Evolutionary conservation across 1,140 invertebrate genomes (phyloP).

Genomic region (Drosophila kikkawai): DNA sequence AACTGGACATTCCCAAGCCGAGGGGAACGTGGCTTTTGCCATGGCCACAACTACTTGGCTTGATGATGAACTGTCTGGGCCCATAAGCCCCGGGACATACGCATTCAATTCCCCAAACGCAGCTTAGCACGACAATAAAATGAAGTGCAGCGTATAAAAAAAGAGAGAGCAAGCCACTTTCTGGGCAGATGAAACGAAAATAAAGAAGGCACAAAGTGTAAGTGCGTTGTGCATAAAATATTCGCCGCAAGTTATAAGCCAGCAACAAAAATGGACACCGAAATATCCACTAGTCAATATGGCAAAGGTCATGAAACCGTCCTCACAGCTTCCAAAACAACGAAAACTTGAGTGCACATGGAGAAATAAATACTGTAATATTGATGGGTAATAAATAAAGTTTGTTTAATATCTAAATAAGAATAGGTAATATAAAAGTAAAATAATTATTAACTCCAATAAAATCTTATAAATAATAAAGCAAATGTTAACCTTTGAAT

Average conservation of each 20-base stretch:
- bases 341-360: constrained; percentile 16
- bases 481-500: background rate
- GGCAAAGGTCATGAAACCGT: constrained; percentile 64
- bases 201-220: constrained; percentile 45
- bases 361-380: background rate
- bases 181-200: constrained; percentile 35
- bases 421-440: no score
- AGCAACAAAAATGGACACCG: constrained; percentile 68
- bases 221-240: constrained; percentile 77
- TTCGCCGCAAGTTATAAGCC: constrained; percentile 74
- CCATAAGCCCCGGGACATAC: constrained; percentile 68
- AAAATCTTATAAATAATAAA: background rate
- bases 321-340: constrained; percentile 15
- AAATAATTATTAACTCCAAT: no score
- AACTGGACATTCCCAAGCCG: constrained; percentile 11
- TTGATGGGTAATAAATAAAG: background rate
- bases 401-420: background rate
- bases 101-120: constrained; percentile 80
- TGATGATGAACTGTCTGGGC: constrained; percentile 74
- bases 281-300: constrained; percentile 74
- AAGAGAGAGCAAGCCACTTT: constrained; percentile 30
- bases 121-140: constrained; percentile 80
- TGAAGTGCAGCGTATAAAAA: constrained; percentile 78
- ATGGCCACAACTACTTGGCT: constrained; percentile 60
- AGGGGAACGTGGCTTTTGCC: background rate